Evolutionary conservation across 2,113 vertebrate species (phyloP), one percentile per base, ranked within the genome.

Genomic region (Xiphophorus hellerii): DNA sequence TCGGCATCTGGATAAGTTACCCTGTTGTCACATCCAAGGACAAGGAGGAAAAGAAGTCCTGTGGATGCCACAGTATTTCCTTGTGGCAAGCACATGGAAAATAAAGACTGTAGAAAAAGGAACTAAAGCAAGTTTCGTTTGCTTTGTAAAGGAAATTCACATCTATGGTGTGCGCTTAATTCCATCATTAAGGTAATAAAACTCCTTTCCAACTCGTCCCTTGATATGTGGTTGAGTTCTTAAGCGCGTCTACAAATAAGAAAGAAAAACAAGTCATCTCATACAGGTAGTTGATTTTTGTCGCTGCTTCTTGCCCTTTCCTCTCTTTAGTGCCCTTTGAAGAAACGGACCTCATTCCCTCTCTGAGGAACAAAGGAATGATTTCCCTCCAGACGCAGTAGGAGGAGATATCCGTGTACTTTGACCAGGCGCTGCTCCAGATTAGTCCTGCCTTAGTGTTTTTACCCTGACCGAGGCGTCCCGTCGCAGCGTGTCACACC

Each of bases 401-500:
- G 77, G 88, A 90, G 81, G 88, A 90, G 58, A 85, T 66, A 84
- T 87, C 84, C 78, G 58, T 84, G 66, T 71, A 70, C 82, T 73
- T 82, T 69, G 63, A 86, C 66, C 27, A 54, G 81, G 94, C 92
- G 85, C 94, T 93, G 93, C 95, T 95, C 90, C 93, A 31, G 77
- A 58, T 51, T 69, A 77, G 79, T 94, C 94, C 87, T 85, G 66
- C 8, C 30, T 76, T 69, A 27, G 62, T 27, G 58, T 65, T 82
- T 65, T 84, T 0, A 27, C 85, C 86, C 90, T 87, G 93, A 93
- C 92, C 82, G 70, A 76, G 62, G 70, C 67, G 88, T 93, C 93
- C 93, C 85, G 84, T 73, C 82, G 82, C 84, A 62, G 74, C 93
- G 82, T 66, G 88, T 98, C 97, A 99, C 96, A 99, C 98, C 94